Percentiles rank a stretch among this genome's conserved stretches.
These are phyloP conservation scores for Mus pahari DNA, from an alignment of 2,113 vertebrate species.

Conservation along the genomic window DNA sequence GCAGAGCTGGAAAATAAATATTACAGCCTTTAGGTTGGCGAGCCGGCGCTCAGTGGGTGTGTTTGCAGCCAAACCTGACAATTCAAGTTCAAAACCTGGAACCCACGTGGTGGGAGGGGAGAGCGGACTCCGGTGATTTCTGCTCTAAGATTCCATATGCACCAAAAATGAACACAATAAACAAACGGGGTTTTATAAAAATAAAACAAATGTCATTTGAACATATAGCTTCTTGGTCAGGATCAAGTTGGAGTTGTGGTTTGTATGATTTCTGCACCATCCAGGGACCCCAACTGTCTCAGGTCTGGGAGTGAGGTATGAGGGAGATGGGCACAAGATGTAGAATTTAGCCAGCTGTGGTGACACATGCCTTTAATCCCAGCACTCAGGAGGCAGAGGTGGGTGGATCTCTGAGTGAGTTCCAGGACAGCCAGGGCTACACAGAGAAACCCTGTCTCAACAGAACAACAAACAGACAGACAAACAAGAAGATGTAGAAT, in stretches of 20 bases:
- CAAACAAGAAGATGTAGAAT: not conserved
- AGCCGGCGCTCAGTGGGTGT: not conserved
- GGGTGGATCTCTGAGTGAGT: not conserved
- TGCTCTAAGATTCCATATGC: not conserved
- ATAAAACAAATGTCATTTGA: not conserved
- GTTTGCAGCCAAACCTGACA: not conserved
- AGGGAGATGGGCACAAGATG: accelerated
- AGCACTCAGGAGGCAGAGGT: not conserved
- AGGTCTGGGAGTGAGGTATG: not conserved
- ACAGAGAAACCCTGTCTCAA: not conserved
- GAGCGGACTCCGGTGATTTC: too few species aligned
- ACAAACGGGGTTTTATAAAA: not conserved
- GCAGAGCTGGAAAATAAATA: not conserved
- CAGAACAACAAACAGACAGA: not conserved
- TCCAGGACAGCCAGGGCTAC: not conserved
- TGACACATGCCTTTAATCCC: not conserved
- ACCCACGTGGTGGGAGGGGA: not conserved
- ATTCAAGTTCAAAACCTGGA: not conserved
- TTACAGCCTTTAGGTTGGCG: not conserved
- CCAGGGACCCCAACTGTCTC: not conserved
- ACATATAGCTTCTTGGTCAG: not conserved
- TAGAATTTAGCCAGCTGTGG: not conserved
- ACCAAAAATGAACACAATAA: not conserved
- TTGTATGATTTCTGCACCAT: not conserved
- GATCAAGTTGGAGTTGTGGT: not conserved